Base-by-base conservation (phyloP, 2,113 vertebrate genomes). In the Pelodiscus sinensis region DNA sequence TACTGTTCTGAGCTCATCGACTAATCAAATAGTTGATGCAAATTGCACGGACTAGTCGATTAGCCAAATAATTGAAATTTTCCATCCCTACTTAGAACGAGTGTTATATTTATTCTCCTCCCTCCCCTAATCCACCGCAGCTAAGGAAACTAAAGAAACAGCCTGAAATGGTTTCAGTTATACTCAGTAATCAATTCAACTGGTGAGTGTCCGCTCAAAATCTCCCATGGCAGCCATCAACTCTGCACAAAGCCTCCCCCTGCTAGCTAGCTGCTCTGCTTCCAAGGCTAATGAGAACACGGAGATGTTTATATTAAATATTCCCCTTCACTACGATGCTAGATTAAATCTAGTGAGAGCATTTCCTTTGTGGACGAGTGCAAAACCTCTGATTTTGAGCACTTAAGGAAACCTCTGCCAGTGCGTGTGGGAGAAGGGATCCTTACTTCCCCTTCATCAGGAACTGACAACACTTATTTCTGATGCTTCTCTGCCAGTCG, bases 71-170 rank as follows among this genome's bases (percentile, higher is more conserved):
- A 44, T 44, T 6, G 44, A 44, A 44, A 44, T 44, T 44, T 44
- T 44, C 5, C 6, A 44, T 44, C 44, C 44, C 79, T 52, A 85
- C 62, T 88, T 35, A 73, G 21, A 75, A 88, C 71, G 60, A n/a
- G 78, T 1, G 29, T 73, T 65, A 79, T 71, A 90, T 90, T 92
- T 88, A 92, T 82, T 85, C 29, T 54, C 44, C 44, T 44, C 44
- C 44, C 10, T 54, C 52, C 52, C 77, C 7, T 54, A 11, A 22
- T 77, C 71, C 57, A 50, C 52, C 51, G 9, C 68, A 75, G 87
- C 78, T 85, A 85, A 90, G 79, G 55, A 79, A 94, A 85, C 25
- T 90, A 75, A 90, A 92, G 50, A 55, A 94, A 92, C 44, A 79
- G 55, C 21, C 15, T 29, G 54, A 22, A 10, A n/a, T 27, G 22